Conservation (phyloP, 2,113 vertebrate species). For the Promerops cafer region DNA sequence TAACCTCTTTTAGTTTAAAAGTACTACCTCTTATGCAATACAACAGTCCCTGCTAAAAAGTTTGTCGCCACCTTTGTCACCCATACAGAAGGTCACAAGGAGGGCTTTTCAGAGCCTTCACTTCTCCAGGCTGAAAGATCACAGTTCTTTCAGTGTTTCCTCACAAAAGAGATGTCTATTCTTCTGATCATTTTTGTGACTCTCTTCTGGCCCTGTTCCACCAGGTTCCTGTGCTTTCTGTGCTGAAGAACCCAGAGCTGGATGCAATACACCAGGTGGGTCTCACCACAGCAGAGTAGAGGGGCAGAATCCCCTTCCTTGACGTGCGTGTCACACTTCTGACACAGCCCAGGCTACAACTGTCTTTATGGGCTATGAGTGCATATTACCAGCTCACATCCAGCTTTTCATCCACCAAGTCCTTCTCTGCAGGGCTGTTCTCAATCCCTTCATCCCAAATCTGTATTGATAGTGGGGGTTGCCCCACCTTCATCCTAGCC, state of each 20-base stretch:
- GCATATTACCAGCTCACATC: accelerated
- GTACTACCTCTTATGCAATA: not conserved
- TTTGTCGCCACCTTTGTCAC: not conserved
- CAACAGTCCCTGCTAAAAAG: not conserved
- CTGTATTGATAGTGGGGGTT: not conserved
- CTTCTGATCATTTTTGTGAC: not conserved
- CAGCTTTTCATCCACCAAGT: not conserved
- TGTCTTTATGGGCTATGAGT: not conserved
- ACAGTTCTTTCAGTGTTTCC: not conserved
- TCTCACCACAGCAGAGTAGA: not conserved
- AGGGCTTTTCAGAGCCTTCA: not conserved
- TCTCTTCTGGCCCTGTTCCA: not conserved
- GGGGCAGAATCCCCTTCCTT: not conserved
- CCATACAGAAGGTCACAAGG: not conserved
- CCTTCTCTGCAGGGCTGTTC: not conserved
- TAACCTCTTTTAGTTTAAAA: not conserved
- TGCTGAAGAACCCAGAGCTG: not conserved
- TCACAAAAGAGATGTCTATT: not conserved
- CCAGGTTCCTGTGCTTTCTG: not conserved
- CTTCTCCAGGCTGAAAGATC: not conserved
- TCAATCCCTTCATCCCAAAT: not conserved
- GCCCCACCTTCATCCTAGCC: not conserved
- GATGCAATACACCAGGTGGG: not conserved
- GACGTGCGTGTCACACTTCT: not conserved
- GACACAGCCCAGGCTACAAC: accelerated